Conservation (phyloP, 2,797 vertebrate species). For the Squalus acanthias region DNA sequence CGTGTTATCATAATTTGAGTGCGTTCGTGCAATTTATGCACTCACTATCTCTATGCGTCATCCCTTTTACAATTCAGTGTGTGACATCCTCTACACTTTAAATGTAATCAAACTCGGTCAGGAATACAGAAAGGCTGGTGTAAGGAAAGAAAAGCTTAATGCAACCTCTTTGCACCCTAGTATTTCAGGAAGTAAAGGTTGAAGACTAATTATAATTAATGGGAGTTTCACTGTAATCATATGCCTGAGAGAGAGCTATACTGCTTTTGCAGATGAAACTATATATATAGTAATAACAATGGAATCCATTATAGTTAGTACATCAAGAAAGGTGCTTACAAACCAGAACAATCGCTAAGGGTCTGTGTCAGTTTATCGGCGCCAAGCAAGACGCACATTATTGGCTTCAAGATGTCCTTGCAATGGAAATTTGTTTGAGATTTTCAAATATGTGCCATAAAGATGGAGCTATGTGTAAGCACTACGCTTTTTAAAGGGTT, state of each 20-base stretch:
- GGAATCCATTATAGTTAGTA: background rate
- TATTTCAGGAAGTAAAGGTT: background rate
- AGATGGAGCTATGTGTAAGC: background rate
- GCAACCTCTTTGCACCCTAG: no score
- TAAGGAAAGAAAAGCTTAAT: background rate
- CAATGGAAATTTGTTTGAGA: background rate
- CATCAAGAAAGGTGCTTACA: background rate
- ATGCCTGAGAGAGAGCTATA: no score
- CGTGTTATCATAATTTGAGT: no score
- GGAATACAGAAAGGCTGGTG: background rate
- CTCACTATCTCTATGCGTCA: no score
- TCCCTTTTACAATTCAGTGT: background rate
- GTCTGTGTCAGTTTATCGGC: background rate
- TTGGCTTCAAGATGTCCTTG: background rate
- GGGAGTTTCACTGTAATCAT: background rate
- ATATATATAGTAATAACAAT: background rate
- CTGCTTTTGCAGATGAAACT: background rate
- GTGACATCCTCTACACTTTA: background rate
- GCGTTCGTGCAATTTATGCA: background rate
- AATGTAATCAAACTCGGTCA: background rate
- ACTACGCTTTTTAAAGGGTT: background rate
- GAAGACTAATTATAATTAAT: background rate
- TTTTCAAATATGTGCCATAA: background rate
- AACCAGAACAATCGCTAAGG: background rate
- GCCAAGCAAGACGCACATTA: background rate